These are phyloP conservation scores for Diadema setosum DNA, from an alignment of 35 echinoderm and acorn worm species.

Conservation along the genomic window DNA sequence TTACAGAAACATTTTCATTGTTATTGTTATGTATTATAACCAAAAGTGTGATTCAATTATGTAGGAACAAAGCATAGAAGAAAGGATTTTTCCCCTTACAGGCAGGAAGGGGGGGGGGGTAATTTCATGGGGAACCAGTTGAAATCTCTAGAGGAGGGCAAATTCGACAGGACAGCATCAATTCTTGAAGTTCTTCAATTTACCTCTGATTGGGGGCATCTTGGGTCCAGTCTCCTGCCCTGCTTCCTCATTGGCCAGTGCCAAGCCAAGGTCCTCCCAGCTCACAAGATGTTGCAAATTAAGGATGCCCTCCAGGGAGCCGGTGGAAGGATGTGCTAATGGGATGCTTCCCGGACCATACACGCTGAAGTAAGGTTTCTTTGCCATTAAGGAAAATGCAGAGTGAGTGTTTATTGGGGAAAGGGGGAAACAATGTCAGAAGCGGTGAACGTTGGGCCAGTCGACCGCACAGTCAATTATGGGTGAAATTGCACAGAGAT, in stretches of 20 bases:
- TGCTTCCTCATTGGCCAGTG: background rate
- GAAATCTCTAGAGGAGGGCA: too few species aligned
- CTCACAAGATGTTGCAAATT: background rate
- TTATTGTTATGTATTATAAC: too few species aligned
- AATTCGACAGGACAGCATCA: too few species aligned
- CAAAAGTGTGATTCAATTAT: too few species aligned
- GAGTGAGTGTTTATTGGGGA: background rate
- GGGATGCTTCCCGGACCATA: conserved; percentile 18
- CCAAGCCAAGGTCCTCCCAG: conserved; percentile 7
- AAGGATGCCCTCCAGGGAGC: background rate
- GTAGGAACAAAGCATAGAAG: too few species aligned
- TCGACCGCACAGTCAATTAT: too few species aligned
- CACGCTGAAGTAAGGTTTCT: conserved; percentile 1
- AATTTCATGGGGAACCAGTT: too few species aligned
- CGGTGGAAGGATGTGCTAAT: background rate
- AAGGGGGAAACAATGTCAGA: background rate
- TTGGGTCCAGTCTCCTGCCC: background rate
- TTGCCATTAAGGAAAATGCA: conserved; percentile 21
- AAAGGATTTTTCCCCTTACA: too few species aligned
- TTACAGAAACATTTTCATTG: too few species aligned
- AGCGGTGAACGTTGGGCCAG: too few species aligned
- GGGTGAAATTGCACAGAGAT: too few species aligned
- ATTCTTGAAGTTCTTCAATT: background rate
- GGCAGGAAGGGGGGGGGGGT: too few species aligned
- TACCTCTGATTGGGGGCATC: background rate